Base-by-base conservation (phyloP, 1,140 invertebrate genomes). In the Odontomachus brunneus region DNA sequence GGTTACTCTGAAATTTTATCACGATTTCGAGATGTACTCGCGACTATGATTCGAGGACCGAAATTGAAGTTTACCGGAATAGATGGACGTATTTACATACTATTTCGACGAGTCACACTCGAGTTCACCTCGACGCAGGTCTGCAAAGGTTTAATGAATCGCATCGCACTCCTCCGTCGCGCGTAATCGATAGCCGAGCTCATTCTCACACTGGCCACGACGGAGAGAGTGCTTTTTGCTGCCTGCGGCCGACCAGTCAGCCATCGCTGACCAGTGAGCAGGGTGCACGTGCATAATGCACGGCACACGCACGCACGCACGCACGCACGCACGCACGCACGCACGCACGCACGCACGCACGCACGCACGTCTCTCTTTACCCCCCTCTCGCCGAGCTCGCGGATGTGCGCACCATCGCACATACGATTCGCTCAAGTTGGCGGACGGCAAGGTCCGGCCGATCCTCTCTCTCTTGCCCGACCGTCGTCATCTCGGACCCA, bases 361-460 rank as follows among this genome's bases (percentile, higher is more conserved):
- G n/a, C n/a, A n/a, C n/a, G n/a, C n/a, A n/a, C n/a, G n/a, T n/a
- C n/a, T n/a, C n/a, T n/a, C n/a, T 66, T 29, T 80, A 19, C 44
- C 22, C 53, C 62, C 60, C 85, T 73, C 71, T 80, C 65, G 72
- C 65, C 65, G 76, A 67, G 81, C 65, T 80, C 87, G 84, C 91
- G 92, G 92, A 93, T 93, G 91, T 90, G 89, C 91, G 92, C 92
- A 89, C 92, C 92, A 93, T 93, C 91, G 92, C 92, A 92, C 90
- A 92, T 84, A 87, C 92, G 91, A 92, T 92, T 91, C 89, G 91
- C 88, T 93, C 88, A 92, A 92, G 89, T 92, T 90, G 90, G 78
- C 74, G 82, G 60, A 81, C 83, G 88, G 82, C 87, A 88, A 89
- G 89, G 89, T 92, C 86, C 90, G 69, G 84, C 72, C 78, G 73